phyloP scores from a whole-genome alignment of 2,113 vertebrate genomes.

The Scolopax mira region DNA sequence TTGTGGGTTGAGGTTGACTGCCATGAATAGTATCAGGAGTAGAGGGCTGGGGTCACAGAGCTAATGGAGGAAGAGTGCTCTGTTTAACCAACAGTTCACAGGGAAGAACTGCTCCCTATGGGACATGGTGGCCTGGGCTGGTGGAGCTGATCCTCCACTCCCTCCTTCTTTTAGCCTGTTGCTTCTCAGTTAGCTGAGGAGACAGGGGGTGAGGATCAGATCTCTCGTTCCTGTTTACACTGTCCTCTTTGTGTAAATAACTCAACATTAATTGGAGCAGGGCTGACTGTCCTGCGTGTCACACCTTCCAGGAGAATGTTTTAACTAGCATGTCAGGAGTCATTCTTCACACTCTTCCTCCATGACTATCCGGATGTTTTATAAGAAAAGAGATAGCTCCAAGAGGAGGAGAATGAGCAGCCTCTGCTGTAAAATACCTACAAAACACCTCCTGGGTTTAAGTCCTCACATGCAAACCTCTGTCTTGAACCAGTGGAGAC shows the following conservation, averaged over 20 bases:
- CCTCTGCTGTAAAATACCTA: background rate
- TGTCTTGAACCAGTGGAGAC: background rate
- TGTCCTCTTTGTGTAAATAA: conserved; percentile 1
- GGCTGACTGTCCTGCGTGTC: background rate
- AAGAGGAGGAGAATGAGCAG: background rate
- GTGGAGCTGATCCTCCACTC: background rate
- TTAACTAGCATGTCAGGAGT: conserved; percentile 14
- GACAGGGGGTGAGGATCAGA: background rate
- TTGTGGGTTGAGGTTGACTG: conserved; percentile 37
- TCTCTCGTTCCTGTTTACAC: conserved; percentile 13
- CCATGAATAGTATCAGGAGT: background rate
- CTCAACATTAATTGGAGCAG: conserved; percentile 11
- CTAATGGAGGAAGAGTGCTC: background rate
- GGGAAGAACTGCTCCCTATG: background rate
- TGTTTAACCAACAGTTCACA: background rate
- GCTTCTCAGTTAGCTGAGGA: background rate
- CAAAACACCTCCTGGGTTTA: background rate
- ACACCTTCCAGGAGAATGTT: conserved; percentile 43
- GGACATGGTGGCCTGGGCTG: background rate
- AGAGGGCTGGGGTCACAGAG: background rate
- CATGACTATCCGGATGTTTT: background rate
- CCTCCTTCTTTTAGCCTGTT: background rate
- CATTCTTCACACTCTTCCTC: conserved; percentile 32
- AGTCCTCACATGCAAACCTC: background rate
- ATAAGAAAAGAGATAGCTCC: background rate